Conservation (phyloP, 1,140 invertebrate species). For the Drosophila lini region DNA sequence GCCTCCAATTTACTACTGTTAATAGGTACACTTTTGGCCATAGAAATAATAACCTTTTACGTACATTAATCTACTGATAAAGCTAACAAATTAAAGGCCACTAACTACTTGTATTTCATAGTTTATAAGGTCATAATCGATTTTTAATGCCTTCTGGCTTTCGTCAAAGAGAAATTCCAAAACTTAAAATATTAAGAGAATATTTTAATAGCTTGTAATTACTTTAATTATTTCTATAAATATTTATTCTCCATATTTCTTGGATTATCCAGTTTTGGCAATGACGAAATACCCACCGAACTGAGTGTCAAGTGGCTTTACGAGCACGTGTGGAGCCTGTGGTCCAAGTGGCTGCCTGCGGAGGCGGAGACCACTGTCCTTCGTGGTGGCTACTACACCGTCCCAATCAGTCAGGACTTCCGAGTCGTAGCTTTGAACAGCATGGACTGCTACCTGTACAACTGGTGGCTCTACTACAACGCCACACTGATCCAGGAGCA, state of each 20-base stretch:
- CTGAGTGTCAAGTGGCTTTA: conserved; percentile 88
- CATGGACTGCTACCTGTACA: conserved; percentile 89
- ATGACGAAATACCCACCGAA: conserved; percentile 76
- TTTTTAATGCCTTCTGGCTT: not conserved
- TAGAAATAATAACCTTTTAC: not conserved
- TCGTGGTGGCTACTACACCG: conserved; percentile 89
- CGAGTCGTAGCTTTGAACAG: conserved; percentile 90
- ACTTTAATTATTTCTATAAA: too few species aligned
- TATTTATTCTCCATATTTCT: not conserved
- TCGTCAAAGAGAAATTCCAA: not conserved
- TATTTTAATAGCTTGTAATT: too few species aligned
- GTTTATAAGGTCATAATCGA: not conserved
- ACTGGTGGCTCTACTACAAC: conserved; percentile 87
- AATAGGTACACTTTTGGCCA: not conserved
- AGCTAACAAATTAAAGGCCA: not conserved
- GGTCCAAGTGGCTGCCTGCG: conserved; percentile 88
- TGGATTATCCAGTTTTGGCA: conserved; percentile 42
- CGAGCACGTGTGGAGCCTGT: conserved; percentile 87
- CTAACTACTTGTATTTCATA: not conserved
- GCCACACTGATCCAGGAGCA: conserved; percentile 85
- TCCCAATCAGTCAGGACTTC: conserved; percentile 87
- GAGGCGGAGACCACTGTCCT: conserved; percentile 86
- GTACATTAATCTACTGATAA: conserved; percentile 1
- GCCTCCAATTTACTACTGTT: conserved; percentile 1
- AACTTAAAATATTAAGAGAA: not conserved